Conservation (phyloP, 2,888 invertebrate genomes). For the Eupithecia subfuscata region DNA sequence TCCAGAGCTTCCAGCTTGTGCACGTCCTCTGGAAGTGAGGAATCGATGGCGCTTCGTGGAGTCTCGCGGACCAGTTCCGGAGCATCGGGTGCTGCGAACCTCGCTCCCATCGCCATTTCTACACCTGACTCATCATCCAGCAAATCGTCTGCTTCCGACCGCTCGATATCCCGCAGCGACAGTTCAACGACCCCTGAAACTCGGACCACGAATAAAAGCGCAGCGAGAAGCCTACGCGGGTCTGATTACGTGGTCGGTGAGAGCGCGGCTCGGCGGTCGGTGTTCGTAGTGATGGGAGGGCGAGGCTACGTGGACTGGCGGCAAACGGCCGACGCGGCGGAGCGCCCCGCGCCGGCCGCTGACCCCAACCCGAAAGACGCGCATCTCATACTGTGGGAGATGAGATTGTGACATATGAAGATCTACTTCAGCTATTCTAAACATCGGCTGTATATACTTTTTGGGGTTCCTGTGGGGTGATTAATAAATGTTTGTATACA, state of each 20-base stretch:
- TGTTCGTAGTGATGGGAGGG: constrained; percentile 94
- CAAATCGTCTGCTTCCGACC: constrained; percentile 73
- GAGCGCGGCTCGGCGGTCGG: constrained; percentile 86
- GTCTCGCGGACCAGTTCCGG: constrained; percentile 90
- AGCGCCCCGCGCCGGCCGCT: constrained; percentile 81
- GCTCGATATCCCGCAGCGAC: constrained; percentile 69
- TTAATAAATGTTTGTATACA: neutral
- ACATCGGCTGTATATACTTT: constrained; percentile 4
- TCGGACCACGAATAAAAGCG: constrained; percentile 59
- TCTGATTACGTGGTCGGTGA: constrained; percentile 73
- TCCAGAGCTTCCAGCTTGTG: constrained; percentile 92
- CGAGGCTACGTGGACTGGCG: constrained; percentile 95
- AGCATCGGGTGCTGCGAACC: constrained; percentile 86
- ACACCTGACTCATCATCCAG: constrained; percentile 75
- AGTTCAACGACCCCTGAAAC: constrained; percentile 58
- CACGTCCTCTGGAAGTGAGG: constrained; percentile 94
- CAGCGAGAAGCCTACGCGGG: constrained; percentile 72
- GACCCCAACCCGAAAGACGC: constrained; percentile 93
- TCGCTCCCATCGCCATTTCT: constrained; percentile 82
- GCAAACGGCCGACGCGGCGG: constrained; percentile 87
- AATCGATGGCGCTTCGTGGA: constrained; percentile 90
- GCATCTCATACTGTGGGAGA: constrained; percentile 95
- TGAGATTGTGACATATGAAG: constrained; percentile 74
- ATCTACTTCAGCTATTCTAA: constrained; percentile 9
- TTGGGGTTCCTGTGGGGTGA: neutral